Base-by-base conservation (phyloP, 2,797 vertebrate species). In the Psittacula echo region DNA sequence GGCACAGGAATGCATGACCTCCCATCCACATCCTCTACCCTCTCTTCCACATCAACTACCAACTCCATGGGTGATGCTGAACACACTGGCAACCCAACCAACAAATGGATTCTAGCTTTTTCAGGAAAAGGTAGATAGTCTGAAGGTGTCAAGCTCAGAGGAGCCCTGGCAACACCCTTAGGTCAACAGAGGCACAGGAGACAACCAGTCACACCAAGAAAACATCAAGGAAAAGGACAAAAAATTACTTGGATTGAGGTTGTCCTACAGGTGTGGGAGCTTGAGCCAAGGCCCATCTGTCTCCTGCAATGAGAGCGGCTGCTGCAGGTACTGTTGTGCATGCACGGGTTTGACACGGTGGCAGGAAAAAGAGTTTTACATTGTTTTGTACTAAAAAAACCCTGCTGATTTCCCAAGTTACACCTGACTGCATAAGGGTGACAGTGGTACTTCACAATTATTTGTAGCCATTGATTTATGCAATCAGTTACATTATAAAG, bases 1-100 rank as follows among this genome's bases (percentile, higher is more conserved):
- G 0, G 2, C 23, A 29, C 13, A 66, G 20, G n/a, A 9, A 45
- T 9, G 29, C 1, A 5, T 1, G 3, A 26, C 27, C 44, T 87
- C 70, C 23, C 67, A 56, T 15, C 14, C 13, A 19, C 10, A 3
- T 11, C 0, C 0, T 24, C 48, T 26, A 12, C 32, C 16, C 48
- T 87, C 70, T 23, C 51, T 51, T 18, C 17, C 16, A 16, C 13
- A 3, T 13, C 0, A 0, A 17, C 53, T 26, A 23, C 26, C 30
- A 24, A 24, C 24, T 77, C 27, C 2, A 1, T 6, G 27, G 29
- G 27, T 34, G 44, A 34, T 19, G 60, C 27, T 53, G 42, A 68
- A 41, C 19, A 10, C 20, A 3, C 13, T 6, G 11, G 16, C 24
- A 75, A 9, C 16, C 56, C 24, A 80, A 11, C 1, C 11, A 67